These are phyloP conservation scores for Colius striatus DNA, from an alignment of 2,113 vertebrate genomes.

Conservation along the genomic window DNA sequence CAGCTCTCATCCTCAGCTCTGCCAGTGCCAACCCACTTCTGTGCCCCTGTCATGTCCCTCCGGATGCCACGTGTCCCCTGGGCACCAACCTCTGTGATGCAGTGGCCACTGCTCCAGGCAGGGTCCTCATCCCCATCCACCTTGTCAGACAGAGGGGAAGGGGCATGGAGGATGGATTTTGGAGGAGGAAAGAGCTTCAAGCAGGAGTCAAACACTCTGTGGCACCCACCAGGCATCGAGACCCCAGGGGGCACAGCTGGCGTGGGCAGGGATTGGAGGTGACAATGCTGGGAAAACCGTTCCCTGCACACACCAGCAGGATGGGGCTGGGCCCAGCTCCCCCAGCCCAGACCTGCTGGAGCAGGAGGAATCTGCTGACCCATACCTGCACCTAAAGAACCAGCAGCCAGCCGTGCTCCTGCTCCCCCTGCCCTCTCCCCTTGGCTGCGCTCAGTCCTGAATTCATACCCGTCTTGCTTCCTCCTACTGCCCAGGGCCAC, in stretches of 20 bases:
- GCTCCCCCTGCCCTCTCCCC: not conserved
- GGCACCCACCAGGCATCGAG: rapidly evolving
- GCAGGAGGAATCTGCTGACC: not conserved
- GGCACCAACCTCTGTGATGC: not conserved
- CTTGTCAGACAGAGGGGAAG: not conserved
- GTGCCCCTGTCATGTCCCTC: rapidly evolving
- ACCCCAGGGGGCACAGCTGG: rapidly evolving
- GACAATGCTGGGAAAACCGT: rapidly evolving
- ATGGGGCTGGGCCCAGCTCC: rapidly evolving
- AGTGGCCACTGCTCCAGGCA: not conserved
- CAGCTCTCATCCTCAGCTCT: not conserved
- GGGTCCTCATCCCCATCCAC: not conserved
- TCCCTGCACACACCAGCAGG: not conserved
- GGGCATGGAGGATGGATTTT: rapidly evolving
- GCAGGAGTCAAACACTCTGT: rapidly evolving
- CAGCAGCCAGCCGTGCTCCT: not conserved
- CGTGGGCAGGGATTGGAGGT: not conserved
- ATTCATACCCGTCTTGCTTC: rapidly evolving
- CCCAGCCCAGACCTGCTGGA: too few relatives aligned
- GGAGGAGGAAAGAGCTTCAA: not conserved
- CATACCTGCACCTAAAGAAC: not conserved
- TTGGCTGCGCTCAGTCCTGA: rapidly evolving
- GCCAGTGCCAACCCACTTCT: rapidly evolving
- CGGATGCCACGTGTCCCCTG: rapidly evolving
- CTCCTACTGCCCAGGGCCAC: not conserved